Evolutionary conservation across 2,888 invertebrate genomes (phyloP).

Genomic region (Tiphia femorata): DNA sequence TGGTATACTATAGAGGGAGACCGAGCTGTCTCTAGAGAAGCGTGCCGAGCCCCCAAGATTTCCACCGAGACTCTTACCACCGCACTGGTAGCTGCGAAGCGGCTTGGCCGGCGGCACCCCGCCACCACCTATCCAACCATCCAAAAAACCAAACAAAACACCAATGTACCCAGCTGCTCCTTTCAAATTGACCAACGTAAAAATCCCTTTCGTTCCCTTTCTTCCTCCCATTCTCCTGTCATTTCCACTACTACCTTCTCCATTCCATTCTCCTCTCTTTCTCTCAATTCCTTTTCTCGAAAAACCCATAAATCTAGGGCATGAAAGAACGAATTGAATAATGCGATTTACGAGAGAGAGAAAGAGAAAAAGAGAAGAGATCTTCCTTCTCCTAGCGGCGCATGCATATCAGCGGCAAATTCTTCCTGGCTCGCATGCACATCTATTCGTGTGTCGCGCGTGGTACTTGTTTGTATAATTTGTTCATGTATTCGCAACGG

Average conservation of each 20-base stretch:
- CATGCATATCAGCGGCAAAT: too few species aligned
- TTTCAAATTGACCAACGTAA: too few species aligned
- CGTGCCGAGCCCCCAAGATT: constrained; percentile 66
- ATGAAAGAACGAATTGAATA: not conserved
- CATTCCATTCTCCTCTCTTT: not conserved
- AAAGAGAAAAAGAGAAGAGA: not conserved
- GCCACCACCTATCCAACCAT: constrained; percentile 65
- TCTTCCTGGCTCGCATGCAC: too few species aligned
- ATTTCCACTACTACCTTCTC: not conserved
- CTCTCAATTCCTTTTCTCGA: not conserved
- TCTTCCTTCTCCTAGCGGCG: too few species aligned
- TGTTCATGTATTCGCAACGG: too few species aligned
- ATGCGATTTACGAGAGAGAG: not conserved
- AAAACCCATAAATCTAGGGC: not conserved
- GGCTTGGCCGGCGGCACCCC: constrained; percentile 74
- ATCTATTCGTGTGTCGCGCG: too few species aligned
- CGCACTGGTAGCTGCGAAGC: constrained; percentile 73
- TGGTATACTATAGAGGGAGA: constrained; percentile 73
- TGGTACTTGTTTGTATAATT: too few species aligned
- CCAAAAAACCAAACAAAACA: constrained; percentile 59
- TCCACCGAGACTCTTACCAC: constrained; percentile 67
- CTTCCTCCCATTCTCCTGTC: not conserved
- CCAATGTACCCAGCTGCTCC: constrained; percentile 47
- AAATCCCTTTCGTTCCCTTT: not conserved
- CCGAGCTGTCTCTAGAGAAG: constrained; percentile 67